phyloP scores from a whole-genome alignment of 2,797 vertebrate species.

The Myioborus melanocephalus region DNA sequence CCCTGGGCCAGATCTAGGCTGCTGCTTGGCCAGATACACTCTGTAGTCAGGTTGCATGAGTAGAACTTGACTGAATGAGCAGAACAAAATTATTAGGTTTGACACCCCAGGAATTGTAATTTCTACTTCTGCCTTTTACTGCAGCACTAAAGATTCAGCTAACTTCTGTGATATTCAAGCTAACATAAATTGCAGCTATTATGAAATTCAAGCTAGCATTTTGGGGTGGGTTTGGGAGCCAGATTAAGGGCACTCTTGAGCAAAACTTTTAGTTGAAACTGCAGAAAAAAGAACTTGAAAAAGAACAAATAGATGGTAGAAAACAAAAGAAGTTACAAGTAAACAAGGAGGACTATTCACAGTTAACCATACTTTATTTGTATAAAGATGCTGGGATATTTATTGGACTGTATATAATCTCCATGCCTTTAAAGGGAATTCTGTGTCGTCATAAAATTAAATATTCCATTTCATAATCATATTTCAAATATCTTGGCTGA shows the following conservation, averaged over 20 bases:
- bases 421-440: not conserved
- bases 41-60: not conserved
- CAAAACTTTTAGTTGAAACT: not conserved
- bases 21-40: not conserved
- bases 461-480: not conserved
- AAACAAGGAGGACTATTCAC: not conserved
- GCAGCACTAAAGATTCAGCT: not conserved
- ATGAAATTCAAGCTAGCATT: not conserved
- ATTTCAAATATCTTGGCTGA: not conserved
- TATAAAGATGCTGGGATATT: not conserved
- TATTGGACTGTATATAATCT: not conserved
- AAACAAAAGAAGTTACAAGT: not conserved
- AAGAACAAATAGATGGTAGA: not conserved
- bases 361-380: not conserved
- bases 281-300: not conserved
- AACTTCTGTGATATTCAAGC: not conserved
- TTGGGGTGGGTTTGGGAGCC: not conserved
- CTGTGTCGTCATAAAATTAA: not conserved
- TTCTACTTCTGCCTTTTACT: not conserved
- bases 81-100: constrained; percentile 17
- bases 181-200: not conserved
- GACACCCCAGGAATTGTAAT: constrained; percentile 5
- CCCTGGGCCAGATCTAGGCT: not conserved
- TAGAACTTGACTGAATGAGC: constrained; percentile 21
- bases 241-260: not conserved